phyloP scores from a whole-genome alignment of 2,888 invertebrate species.

The Leptopilina syphax region DNA sequence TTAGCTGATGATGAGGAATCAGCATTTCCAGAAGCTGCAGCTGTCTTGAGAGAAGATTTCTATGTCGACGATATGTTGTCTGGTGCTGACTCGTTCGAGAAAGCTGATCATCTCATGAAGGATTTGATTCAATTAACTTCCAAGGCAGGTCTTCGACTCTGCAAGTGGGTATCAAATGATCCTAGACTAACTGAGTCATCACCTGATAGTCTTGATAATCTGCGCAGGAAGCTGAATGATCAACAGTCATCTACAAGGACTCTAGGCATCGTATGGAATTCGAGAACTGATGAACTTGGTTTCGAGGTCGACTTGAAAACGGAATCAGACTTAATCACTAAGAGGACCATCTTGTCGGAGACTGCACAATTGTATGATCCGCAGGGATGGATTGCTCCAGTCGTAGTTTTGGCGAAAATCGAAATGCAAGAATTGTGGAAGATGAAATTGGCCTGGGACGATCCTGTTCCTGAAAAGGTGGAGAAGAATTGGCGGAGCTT shows the following conservation, averaged over 20 bases:
- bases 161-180: slow-evolving; percentile 7
- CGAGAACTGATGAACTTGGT: not conserved
- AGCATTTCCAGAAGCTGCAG: no score
- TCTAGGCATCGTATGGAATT: not conserved
- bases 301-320: not conserved
- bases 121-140: not conserved
- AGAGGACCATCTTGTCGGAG: no score
- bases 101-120: not conserved
- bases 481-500: no score
- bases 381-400: no score
- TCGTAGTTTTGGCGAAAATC: no score
- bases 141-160: not conserved
- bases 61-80: slow-evolving; percentile 17
- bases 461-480: no score
- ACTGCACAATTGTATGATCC: no score
- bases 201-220: not conserved
- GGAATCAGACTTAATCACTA: no score
- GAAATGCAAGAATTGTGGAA: no score
- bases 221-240: not conserved
- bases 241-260: not conserved
- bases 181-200: not conserved
- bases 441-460: no score
- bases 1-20: no score
- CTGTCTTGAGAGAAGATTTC: not conserved
- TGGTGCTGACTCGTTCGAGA: slow-evolving; percentile 12